Percentiles rank a stretch among this genome's conserved stretches.
These are phyloP conservation scores for Synanthedon andrenaeformis DNA, from an alignment of 2,888 invertebrate species.

Conservation along the genomic window DNA sequence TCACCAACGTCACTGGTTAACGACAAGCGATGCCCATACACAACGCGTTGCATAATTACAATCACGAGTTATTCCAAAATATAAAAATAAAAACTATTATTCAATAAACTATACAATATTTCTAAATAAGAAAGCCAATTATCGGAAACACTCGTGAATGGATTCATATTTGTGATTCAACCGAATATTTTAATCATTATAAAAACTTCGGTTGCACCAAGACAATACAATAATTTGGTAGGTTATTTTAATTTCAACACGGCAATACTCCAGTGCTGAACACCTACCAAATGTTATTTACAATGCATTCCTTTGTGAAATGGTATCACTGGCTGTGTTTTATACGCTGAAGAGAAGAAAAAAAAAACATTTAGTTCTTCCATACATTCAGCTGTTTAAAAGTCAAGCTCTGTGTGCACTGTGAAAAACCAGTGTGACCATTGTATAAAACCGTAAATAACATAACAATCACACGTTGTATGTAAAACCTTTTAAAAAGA, in stretches of 20 bases:
- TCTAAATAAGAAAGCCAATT: not conserved
- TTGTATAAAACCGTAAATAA: constrained; percentile 36
- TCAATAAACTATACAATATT: constrained; percentile 5
- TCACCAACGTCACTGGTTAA: constrained; percentile 58
- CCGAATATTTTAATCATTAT: constrained; percentile 7
- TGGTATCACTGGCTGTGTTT: constrained; percentile 36
- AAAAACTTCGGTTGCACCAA: constrained; percentile 11
- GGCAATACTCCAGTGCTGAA: constrained; percentile 35
- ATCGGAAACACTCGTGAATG: constrained; percentile 1
- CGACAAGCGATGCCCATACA: constrained; percentile 68
- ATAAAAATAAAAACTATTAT: constrained; percentile 9
- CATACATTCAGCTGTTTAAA: constrained; percentile 20
- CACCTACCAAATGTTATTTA: constrained; percentile 64
- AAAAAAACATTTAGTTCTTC: constrained; percentile 5
- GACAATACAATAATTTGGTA: constrained; percentile 42
- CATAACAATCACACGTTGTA: constrained; percentile 61
- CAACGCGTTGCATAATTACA: constrained; percentile 40
- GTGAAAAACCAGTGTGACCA: constrained; percentile 31
- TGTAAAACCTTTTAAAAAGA: constrained; percentile 49
- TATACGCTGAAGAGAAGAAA: constrained; percentile 18
- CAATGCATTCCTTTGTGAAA: constrained; percentile 51
- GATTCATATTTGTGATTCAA: constrained; percentile 10
- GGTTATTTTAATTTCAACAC: constrained; percentile 42
- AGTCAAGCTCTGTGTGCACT: constrained; percentile 4
- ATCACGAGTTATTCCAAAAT: constrained; percentile 16